Conservation (phyloP, 2,888 invertebrate genomes). For the Cosmia pyralina region DNA sequence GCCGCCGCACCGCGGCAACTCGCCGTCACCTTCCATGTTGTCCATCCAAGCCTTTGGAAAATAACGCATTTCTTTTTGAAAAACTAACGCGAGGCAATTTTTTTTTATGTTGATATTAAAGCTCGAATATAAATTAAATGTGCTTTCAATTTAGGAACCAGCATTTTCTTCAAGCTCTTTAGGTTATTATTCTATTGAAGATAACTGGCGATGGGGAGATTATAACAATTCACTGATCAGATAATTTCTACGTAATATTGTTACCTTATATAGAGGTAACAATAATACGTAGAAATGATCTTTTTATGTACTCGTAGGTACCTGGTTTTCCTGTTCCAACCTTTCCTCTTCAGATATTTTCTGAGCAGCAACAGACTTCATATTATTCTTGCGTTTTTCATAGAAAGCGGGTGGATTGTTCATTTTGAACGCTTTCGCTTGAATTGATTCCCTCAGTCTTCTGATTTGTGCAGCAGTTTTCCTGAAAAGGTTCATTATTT, state of each 20-base stretch:
- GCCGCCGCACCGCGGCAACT: slow-evolving; percentile 91
- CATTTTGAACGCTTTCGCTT: slow-evolving; percentile 91
- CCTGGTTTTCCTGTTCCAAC: slow-evolving; percentile 90
- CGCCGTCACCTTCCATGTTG: slow-evolving; percentile 91
- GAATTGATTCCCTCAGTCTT: slow-evolving; percentile 92
- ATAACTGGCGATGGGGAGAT: neutral
- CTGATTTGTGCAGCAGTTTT: slow-evolving; percentile 93
- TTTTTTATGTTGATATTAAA: no score
- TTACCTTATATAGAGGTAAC: no score
- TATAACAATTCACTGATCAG: no score
- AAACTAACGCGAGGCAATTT: no score
- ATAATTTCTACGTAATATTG: no score
- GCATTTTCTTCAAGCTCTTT: neutral
- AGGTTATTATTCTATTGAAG: neutral
- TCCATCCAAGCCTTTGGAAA: slow-evolving; percentile 90
- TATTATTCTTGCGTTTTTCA: slow-evolving; percentile 82
- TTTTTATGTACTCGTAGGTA: neutral
- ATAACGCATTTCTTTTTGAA: no score
- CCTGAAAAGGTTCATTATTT: slow-evolving; percentile 75
- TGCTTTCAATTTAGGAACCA: neutral
- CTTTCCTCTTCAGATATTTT: slow-evolving; percentile 87
- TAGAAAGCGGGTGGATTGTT: slow-evolving; percentile 90
- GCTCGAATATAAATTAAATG: neutral
- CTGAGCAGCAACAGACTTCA: slow-evolving; percentile 71
- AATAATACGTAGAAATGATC: slow-evolving; percentile 4